phyloP scores from a whole-genome alignment of 2,113 vertebrate genomes.

The Mystacornis crossleyi region DNA sequence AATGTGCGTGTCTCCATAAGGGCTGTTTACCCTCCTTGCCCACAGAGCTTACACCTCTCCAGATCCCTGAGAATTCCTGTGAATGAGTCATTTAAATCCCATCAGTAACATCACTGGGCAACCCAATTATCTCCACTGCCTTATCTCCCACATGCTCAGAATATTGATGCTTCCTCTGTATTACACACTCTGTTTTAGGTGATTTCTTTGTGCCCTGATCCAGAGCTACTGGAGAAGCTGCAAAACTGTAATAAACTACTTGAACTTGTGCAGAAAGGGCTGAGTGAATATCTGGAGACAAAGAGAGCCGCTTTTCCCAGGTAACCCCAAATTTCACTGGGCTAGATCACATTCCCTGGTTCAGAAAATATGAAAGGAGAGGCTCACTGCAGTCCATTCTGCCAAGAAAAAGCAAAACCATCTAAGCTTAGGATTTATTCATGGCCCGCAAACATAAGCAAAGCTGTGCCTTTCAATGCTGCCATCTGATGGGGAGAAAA shows the following conservation, averaged over 20 bases:
- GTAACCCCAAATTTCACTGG: slow-evolving; percentile 54
- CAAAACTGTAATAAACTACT: slow-evolving; percentile 81
- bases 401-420: background rate
- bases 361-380: background rate
- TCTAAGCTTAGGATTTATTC: background rate
- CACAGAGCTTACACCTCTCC: background rate
- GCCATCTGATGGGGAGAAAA: slow-evolving; percentile 43
- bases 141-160: background rate
- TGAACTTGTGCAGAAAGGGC: slow-evolving; percentile 88
- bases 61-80: slow-evolving; percentile 11
- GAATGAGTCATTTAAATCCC: background rate
- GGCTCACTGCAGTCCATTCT: background rate
- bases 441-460: background rate
- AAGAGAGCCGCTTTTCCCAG: slow-evolving; percentile 86
- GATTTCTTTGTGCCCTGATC: slow-evolving; percentile 85
- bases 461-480: slow-evolving; percentile 32
- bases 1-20: background rate
- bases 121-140: background rate
- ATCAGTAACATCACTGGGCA: background rate
- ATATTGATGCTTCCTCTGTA: slow-evolving; percentile 1
- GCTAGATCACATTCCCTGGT: background rate
- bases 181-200: slow-evolving; percentile 72
- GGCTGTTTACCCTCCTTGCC: background rate
- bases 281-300: slow-evolving; percentile 90
- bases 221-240: slow-evolving; percentile 78